Percentiles rank a stretch among this genome's conserved stretches.
Conservation (phyloP, 2,888 invertebrate species). For the Agrilus mali region DNA sequence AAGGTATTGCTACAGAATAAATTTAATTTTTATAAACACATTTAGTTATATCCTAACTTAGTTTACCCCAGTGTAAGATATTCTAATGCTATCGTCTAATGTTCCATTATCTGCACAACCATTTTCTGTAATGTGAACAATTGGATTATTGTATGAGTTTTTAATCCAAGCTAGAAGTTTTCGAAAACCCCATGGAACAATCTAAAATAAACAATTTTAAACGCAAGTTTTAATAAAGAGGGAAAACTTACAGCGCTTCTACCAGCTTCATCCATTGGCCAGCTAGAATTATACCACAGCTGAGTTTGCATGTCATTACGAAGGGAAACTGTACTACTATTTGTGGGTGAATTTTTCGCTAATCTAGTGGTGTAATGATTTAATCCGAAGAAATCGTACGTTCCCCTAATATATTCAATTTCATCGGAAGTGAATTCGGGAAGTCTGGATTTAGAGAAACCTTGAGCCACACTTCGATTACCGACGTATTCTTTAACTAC, state of each 20-base stretch:
- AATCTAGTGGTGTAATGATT: conserved; percentile 58
- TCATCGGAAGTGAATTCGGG: conserved; percentile 49
- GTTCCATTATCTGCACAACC: conserved; percentile 36
- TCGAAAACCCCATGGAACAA: conserved; percentile 48
- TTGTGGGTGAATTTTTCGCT: conserved; percentile 33
- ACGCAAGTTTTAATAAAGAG: background rate
- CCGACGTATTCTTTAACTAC: conserved; percentile 47
- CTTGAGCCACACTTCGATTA: conserved; percentile 43
- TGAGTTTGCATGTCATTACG: conserved; percentile 3
- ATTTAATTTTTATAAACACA: background rate
- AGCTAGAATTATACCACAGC: conserved; percentile 5
- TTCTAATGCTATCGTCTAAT: background rate
- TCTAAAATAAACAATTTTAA: background rate
- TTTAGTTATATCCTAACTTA: no score
- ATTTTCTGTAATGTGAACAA: conserved; percentile 48
- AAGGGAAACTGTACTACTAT: conserved; percentile 1
- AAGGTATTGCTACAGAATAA: conserved; percentile 26
- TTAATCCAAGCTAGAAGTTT: conserved; percentile 50
- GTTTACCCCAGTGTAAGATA: background rate
- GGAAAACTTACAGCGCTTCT: background rate
- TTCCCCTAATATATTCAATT: conserved; percentile 43
- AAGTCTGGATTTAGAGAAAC: conserved; percentile 45
- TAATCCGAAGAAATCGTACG: conserved; percentile 60
- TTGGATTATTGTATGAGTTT: conserved; percentile 43
- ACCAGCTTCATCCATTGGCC: conserved; percentile 7